Percentiles rank a stretch among this genome's conserved stretches.
Conservation (phyloP, 2,888 invertebrate genomes). For the Eubasilissa splendida region DNA sequence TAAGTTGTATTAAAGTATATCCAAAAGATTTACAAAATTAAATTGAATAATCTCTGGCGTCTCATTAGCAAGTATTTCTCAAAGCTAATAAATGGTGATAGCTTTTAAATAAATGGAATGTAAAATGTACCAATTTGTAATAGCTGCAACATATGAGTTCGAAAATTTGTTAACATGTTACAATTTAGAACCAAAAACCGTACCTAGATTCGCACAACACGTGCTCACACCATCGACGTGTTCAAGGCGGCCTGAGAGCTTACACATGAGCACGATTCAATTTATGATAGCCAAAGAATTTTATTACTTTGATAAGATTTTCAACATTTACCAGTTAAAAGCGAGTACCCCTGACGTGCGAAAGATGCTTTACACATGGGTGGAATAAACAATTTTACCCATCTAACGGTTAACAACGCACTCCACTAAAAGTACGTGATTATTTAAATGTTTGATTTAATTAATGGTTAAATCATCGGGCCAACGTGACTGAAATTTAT, state of each 20-base stretch:
- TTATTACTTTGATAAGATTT: conserved; percentile 54
- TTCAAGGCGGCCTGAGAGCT: conserved; percentile 14
- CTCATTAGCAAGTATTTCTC: too few species aligned
- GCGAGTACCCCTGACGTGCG: conserved; percentile 27
- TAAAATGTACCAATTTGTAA: too few species aligned
- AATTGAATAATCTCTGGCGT: too few species aligned
- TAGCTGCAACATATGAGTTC: too few species aligned
- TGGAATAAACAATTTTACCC: conserved; percentile 5
- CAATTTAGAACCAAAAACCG: background rate
- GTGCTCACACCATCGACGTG: conserved; percentile 5
- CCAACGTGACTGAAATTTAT: conserved; percentile 35
- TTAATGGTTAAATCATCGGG: conserved; percentile 10
- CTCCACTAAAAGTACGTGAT: background rate
- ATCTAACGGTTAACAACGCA: conserved; percentile 12
- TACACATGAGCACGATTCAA: conserved; percentile 47
- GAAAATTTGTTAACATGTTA: too few species aligned
- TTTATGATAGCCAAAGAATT: conserved; percentile 52
- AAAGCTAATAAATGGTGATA: too few species aligned
- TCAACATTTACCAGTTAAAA: conserved; percentile 8
- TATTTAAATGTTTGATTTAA: conserved; percentile 14
- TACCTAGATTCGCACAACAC: background rate
- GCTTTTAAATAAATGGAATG: too few species aligned
- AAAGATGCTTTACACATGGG: conserved; percentile 14
- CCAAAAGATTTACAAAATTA: too few species aligned
- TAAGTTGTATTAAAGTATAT: too few species aligned